phyloP scores from a whole-genome alignment of 2,797 vertebrate species.

The Iguana delicatissima region DNA sequence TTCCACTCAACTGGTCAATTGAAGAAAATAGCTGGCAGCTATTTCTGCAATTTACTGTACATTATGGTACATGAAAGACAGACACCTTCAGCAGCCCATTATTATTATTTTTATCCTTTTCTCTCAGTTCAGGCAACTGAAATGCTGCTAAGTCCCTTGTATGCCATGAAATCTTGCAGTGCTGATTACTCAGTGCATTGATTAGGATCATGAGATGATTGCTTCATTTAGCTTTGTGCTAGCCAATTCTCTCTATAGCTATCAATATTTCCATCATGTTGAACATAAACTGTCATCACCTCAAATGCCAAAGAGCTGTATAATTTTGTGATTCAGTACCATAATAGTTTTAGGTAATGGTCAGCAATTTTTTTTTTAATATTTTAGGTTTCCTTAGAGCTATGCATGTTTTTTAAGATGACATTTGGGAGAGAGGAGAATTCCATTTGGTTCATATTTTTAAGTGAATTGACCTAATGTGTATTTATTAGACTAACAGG shows the following conservation, averaged over 20 bases:
- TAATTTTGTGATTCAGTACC: neutral
- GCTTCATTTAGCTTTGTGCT: slow-evolving; percentile 4
- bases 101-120: neutral
- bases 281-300: neutral
- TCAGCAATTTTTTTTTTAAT: neutral
- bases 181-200: slow-evolving; percentile 12
- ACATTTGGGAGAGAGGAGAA: neutral
- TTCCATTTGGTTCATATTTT: neutral
- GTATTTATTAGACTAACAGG: neutral
- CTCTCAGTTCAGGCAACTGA: slow-evolving; percentile 26
- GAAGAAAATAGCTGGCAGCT: neutral
- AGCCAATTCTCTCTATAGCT: slow-evolving; percentile 14
- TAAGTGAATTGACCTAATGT: neutral
- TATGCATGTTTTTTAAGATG: neutral
- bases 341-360: neutral
- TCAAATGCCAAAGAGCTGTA: slow-evolving; percentile 11
- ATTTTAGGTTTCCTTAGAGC: neutral
- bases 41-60: slow-evolving; percentile 11
- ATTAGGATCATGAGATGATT: neutral
- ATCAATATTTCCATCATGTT: slow-evolving; percentile 20
- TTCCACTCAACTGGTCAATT: neutral
- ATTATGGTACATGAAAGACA: neutral
- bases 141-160: neutral
- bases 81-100: slow-evolving; percentile 14
- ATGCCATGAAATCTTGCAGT: neutral